phyloP scores from a whole-genome alignment of 2,113 vertebrate species.

The Oreochromis spilurus region DNA sequence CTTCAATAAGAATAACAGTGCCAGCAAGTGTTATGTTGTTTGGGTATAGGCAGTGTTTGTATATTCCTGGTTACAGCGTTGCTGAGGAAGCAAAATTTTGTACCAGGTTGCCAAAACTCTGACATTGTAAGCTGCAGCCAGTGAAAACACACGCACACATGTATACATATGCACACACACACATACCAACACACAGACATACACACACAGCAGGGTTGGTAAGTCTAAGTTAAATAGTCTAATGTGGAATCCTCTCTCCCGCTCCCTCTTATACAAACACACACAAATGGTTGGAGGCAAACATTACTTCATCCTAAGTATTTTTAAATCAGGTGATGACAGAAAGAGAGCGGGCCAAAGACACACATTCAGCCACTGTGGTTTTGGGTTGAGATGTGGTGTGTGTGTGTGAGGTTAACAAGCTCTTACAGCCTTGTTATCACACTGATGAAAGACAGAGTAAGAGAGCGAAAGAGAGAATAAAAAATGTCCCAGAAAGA shows the following conservation, averaged over 20 bases:
- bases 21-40: not conserved
- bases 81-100: constrained; percentile 30
- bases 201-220: not conserved
- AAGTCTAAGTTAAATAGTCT: constrained; percentile 28
- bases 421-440: constrained; percentile 44
- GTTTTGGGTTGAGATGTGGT: constrained; percentile 42
- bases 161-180: not conserved
- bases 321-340: constrained; percentile 59
- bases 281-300: constrained; percentile 37
- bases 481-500: not conserved
- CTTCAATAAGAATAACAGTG: not conserved
- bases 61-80: constrained; percentile 17
- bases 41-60: constrained; percentile 19
- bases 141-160: not conserved
- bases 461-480: not conserved
- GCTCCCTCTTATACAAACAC: constrained; percentile 33
- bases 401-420: constrained; percentile 44
- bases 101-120: constrained; percentile 3
- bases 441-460: constrained; percentile 30
- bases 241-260: constrained; percentile 16
- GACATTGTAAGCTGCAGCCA: not conserved
- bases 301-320: constrained; percentile 58
- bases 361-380: constrained; percentile 7
- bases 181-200: not conserved
- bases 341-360: constrained; percentile 3